Evolutionary conservation across 2,888 invertebrate genomes (phyloP).

Genomic region (Oxystoma pomonae): DNA sequence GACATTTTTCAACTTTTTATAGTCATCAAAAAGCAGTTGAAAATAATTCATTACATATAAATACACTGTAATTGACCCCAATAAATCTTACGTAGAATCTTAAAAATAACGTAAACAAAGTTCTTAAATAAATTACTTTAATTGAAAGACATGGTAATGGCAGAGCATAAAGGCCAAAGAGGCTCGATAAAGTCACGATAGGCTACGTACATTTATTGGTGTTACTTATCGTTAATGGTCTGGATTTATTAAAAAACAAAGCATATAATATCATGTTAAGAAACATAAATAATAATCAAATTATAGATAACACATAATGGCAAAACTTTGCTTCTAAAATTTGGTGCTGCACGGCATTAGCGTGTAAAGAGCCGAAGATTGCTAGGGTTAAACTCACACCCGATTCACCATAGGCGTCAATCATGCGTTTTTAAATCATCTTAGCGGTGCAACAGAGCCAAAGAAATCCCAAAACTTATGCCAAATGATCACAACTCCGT

Average conservation of each 20-base stretch:
- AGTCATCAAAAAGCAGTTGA: neutral
- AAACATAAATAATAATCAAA: no score
- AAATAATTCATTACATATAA: neutral
- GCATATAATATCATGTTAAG: no score
- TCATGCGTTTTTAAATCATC: no score
- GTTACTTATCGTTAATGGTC: neutral
- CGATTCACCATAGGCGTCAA: no score
- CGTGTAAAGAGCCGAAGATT: no score
- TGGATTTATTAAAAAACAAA: neutral
- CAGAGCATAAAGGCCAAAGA: neutral
- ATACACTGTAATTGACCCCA: neutral
- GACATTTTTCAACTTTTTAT: neutral
- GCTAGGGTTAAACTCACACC: no score
- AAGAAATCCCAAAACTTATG: no score
- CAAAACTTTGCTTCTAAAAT: no score
- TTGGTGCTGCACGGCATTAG: no score
- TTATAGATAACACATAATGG: no score
- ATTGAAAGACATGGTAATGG: neutral
- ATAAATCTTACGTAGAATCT: neutral
- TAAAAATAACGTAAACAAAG: neutral
- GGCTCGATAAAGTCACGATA: neutral
- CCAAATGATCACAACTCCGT: no score
- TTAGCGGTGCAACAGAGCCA: no score
- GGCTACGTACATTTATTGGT: neutral
- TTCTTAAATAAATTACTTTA: neutral